phyloP scores from a whole-genome alignment of 2,888 invertebrate genomes.

The Hyppa rectilinea region DNA sequence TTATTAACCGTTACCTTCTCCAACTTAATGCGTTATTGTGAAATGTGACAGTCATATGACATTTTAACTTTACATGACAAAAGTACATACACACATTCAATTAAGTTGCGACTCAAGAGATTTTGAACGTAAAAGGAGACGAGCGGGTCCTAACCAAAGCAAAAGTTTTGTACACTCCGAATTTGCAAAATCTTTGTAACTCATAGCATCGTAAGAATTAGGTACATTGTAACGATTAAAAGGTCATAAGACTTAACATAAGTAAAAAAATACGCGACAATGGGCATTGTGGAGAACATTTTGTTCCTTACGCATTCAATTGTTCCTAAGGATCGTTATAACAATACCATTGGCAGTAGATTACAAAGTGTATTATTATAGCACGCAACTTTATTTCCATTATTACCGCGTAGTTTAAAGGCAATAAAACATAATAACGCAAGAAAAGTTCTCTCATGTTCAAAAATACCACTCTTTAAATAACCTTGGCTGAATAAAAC shows the following conservation, averaged over 20 bases:
- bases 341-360: slow-evolving; percentile 14
- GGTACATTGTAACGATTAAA: background rate
- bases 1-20: slow-evolving; percentile 1
- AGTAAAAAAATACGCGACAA: too few relatives aligned
- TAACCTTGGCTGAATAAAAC: slow-evolving; percentile 65
- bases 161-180: background rate
- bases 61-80: slow-evolving; percentile 14
- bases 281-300: too few relatives aligned
- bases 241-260: too few relatives aligned
- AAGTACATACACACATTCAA: background rate
- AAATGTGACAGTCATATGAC: slow-evolving; percentile 26
- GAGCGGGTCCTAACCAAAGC: background rate
- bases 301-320: background rate
- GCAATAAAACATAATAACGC: slow-evolving; percentile 48
- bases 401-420: slow-evolving; percentile 50
- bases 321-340: background rate
- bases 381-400: slow-evolving; percentile 41
- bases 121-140: slow-evolving; percentile 3
- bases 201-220: background rate
- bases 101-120: background rate
- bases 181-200: background rate
- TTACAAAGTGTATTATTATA: slow-evolving; percentile 25
- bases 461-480: slow-evolving; percentile 65
- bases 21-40: slow-evolving; percentile 13
- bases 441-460: slow-evolving; percentile 50